Base-by-base conservation (phyloP, 2,797 vertebrate genomes). In the Atherinosoma microstoma region DNA sequence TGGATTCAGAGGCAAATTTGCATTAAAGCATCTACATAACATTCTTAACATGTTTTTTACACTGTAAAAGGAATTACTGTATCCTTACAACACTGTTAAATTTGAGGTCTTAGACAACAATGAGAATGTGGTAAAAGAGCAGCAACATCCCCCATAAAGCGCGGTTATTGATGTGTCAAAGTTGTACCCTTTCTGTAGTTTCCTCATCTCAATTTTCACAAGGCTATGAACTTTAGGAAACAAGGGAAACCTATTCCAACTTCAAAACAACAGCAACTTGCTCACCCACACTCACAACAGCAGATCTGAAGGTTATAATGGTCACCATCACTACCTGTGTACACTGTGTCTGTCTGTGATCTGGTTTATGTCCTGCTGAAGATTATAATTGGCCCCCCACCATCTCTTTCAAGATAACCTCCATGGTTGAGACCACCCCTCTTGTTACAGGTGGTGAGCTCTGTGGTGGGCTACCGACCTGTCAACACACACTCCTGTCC, bases 351-450 rank as follows among this genome's bases (percentile, higher is more conserved):
- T 62, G 63, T 64, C 59, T 73, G 29, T 15, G 20, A 60, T 77
- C 45, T 76, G 62, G 34, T 71, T 79, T 82, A 58, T 64, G 61
- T 80, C 22, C 0, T 67, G 71, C 30, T 76, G 27, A 49, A 20
- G 35, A 75, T 78, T 74, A 70, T 64, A 76, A 85, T 63, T 77
- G 40, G 0, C n/a, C 40, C 70, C 71, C 66, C 22, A 13, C 32
- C 56, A 69, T 30, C 61, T 34, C 57, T 58, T 79, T n/a, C 34
- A 54, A 67, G 49, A 62, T 54, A 68, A 82, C 84, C 86, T 87
- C 82, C 82, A 82, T 51, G 76, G 63, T 79, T 61, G 83, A 90
- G 89, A 88, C 85, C 89, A 91, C 86, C 89, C 58, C 72, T 58
- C 70, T 8, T 83, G 78, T 76, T 86, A 69, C 64, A 88, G 70